Base-by-base conservation (phyloP, 1,140 invertebrate genomes). In the Papilio polyxenes region DNA sequence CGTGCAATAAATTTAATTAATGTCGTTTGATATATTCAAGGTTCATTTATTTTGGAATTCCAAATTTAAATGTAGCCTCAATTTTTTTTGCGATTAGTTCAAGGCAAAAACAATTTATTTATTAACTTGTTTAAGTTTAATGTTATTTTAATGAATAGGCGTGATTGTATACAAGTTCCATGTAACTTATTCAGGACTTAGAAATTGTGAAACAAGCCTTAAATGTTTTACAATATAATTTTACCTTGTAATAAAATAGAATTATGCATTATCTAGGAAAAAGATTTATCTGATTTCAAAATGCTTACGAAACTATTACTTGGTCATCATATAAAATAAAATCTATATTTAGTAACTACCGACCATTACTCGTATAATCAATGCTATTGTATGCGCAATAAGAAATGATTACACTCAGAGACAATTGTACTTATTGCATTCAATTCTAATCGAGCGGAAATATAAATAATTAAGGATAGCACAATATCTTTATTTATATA, bases 381-480 rank as follows among this genome's bases (percentile, higher is more conserved):
- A 77, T 69, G 48, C 69, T 48, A 84, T 86, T 83, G 84, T 87
- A 81, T 75, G 72, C 83, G 78, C 82, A 53, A 81, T 81, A 83
- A 23, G 79, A 81, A 75, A 65, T 49, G 72, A 79, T 62, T 77
- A 81, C 81, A 81, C 75, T 51, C 62, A 65, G 69, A 74, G 81
- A 75, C 82, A 82, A 85, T 87, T 84, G 82, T 82, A 78, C 72
- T 51, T 31, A 81, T 76, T 81, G 80, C 83, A 90, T 90, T 89
- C 85, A 88, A 90, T 90, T 87, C 83, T 87, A 88, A 90, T 89
- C 49, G 86, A 83, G 79, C 83, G 86, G 87, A 89, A 88, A 84
- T 82, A 75, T 44, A 69, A 69, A 69, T 3, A 69, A 37, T 69
- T 69, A 69, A 37, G 65, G 23, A 69, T 65, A 65, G 23, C 10